phyloP scores from a whole-genome alignment of 2,797 vertebrate species.

The Amblyopsis hoosieri region DNA sequence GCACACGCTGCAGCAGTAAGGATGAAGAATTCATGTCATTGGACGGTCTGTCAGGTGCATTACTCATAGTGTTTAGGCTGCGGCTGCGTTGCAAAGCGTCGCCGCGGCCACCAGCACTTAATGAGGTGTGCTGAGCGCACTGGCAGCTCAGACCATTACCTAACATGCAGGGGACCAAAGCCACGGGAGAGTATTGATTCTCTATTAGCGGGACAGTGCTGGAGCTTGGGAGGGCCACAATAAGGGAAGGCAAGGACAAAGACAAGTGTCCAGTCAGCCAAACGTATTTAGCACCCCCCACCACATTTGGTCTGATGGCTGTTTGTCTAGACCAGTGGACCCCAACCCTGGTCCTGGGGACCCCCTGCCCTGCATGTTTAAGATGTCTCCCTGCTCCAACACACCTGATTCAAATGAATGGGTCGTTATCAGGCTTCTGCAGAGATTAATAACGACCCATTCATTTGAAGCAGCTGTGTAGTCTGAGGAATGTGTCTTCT shows the following conservation, averaged over 20 bases:
- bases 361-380: no score
- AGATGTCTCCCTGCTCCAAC: no score
- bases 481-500: no score
- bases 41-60: slow-evolving; percentile 63
- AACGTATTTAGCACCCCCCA: neutral
- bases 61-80: slow-evolving; percentile 51
- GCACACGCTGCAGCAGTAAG: slow-evolving; percentile 14
- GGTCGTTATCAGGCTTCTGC: no score
- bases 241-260: slow-evolving; percentile 23
- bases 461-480: no score
- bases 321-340: no score
- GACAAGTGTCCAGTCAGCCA: neutral
- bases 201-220: slow-evolving; percentile 56
- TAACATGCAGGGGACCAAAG: slow-evolving; percentile 52
- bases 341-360: no score
- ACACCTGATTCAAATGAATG: no score
- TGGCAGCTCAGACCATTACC: slow-evolving; percentile 62
- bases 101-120: slow-evolving; percentile 57
- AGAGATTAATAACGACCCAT: no score
- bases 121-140: slow-evolving; percentile 65
- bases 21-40: slow-evolving; percentile 57
- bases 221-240: slow-evolving; percentile 31
- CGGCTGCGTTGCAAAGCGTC: slow-evolving; percentile 38
- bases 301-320: neutral
- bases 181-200: slow-evolving; percentile 61